Conservation (phyloP, 2,888 invertebrate genomes). For the Sceliomorpha sp. region DNA sequence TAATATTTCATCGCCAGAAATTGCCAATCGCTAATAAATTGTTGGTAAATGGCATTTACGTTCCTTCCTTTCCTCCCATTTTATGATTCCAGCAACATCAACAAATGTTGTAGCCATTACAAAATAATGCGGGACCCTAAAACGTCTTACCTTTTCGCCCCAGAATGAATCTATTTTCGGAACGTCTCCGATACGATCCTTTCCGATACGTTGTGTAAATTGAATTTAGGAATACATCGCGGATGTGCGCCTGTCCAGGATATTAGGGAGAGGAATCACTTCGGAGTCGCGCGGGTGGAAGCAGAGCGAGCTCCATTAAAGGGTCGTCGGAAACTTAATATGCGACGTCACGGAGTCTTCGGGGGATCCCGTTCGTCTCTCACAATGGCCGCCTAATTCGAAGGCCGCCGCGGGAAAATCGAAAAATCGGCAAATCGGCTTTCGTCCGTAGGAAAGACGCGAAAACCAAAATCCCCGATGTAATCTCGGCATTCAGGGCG, state of each 20-base stretch:
- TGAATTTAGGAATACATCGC: constrained; percentile 54
- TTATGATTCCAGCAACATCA: too few species aligned
- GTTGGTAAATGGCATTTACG: too few species aligned
- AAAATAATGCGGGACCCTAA: too few species aligned
- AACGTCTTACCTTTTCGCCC: too few species aligned
- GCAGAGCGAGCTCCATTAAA: constrained; percentile 67
- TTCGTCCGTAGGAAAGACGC: constrained; percentile 75
- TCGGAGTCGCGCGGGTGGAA: constrained; percentile 47
- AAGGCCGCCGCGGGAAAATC: constrained; percentile 63
- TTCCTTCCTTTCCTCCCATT: too few species aligned
- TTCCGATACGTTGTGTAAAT: constrained; percentile 44
- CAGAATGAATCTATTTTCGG: too few species aligned
- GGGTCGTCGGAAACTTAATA: constrained; percentile 72
- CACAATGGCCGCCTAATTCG: constrained; percentile 76
- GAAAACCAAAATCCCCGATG: constrained; percentile 80
- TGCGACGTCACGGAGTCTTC: constrained; percentile 73
- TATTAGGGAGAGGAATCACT: constrained; percentile 63
- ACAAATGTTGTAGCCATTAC: too few species aligned
- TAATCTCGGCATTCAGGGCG: constrained; percentile 78
- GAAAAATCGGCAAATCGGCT: constrained; percentile 80
- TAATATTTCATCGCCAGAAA: too few species aligned
- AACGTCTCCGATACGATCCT: constrained; percentile 10
- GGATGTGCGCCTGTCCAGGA: constrained; percentile 60
- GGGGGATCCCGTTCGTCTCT: constrained; percentile 44
- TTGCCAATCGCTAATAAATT: too few species aligned